These are phyloP conservation scores for Aproaerema taeniolella DNA, from an alignment of 2,888 invertebrate species.

Conservation along the genomic window DNA sequence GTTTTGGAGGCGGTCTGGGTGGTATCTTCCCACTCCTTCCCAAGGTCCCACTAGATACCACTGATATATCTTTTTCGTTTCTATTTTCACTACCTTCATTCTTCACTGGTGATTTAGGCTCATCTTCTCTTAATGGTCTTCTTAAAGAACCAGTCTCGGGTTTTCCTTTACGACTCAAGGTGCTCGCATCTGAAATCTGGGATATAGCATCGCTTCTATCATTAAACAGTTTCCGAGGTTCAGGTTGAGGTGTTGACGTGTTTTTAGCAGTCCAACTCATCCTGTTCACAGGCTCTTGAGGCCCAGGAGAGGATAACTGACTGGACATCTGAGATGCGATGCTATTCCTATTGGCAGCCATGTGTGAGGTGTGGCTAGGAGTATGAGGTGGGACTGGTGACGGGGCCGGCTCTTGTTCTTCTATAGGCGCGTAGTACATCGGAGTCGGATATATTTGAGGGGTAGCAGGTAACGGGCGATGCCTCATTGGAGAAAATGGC, in stretches of 20 bases:
- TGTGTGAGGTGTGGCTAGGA: slow-evolving; percentile 45
- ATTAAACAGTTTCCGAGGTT: slow-evolving; percentile 58
- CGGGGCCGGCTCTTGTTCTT: slow-evolving; percentile 71
- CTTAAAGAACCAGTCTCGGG: slow-evolving; percentile 73
- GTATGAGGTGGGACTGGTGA: slow-evolving; percentile 56
- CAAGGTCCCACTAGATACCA: slow-evolving; percentile 65
- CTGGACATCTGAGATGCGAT: slow-evolving; percentile 68
- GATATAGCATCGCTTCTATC: slow-evolving; percentile 49
- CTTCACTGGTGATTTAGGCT: slow-evolving; percentile 53
- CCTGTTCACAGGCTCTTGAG: slow-evolving; percentile 67
- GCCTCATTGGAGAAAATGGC: slow-evolving; percentile 78
- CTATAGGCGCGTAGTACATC: slow-evolving; percentile 71
- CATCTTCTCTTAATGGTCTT: slow-evolving; percentile 50
- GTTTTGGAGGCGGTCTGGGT: slow-evolving; percentile 89
- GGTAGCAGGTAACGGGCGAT: slow-evolving; percentile 81
- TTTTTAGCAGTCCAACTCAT: slow-evolving; percentile 73
- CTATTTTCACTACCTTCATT: slow-evolving; percentile 55
- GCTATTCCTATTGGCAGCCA: slow-evolving; percentile 64
- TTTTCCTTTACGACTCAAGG: slow-evolving; percentile 65
- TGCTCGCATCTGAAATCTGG: slow-evolving; percentile 52
- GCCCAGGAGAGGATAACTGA: slow-evolving; percentile 67
- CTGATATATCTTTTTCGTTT: slow-evolving; percentile 47
- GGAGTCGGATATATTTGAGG: slow-evolving; percentile 61
- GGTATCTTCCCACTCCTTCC: slow-evolving; percentile 82
- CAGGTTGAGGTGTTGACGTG: slow-evolving; percentile 66